A percentile compares a stretch with the other conserved stretches of the same genome.
Evolutionary conservation across 1,140 invertebrate genomes (phyloP).

Genomic region (Megalonaias nervosa): DNA sequence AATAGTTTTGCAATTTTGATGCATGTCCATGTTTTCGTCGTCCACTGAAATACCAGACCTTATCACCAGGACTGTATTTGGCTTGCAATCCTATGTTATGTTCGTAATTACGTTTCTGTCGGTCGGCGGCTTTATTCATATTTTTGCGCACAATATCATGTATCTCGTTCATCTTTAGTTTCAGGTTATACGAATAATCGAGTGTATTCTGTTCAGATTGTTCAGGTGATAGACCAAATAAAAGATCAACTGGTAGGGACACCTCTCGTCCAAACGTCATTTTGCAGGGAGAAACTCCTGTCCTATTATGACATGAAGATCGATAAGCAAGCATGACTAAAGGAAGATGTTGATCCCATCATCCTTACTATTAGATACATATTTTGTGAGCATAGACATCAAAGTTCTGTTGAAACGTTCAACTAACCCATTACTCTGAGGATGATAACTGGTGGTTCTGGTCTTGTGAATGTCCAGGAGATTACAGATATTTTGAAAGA

Average conservation of each 20-base stretch:
- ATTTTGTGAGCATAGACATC: conserved; percentile 16
- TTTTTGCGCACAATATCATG: conserved; percentile 25
- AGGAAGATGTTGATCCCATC: conserved; percentile 44
- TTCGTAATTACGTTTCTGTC: conserved; percentile 32
- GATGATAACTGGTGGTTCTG: conserved; percentile 48
- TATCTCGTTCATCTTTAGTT: background rate
- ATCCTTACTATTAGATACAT: conserved; percentile 18
- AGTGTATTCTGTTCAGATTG: background rate
- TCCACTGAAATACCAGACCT: too few species aligned
- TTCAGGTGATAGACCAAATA: background rate
- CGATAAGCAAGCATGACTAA: conserved; percentile 44
- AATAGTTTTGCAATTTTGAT: too few species aligned
- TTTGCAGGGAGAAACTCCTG: conserved; percentile 39
- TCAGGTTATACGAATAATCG: conserved; percentile 24
- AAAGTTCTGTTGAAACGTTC: conserved; percentile 49
- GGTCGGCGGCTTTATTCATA: background rate
- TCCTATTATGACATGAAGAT: conserved; percentile 35
- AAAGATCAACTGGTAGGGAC: background rate
- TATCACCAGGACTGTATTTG: background rate
- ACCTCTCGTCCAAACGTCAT: conserved; percentile 44
- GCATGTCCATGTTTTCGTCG: too few species aligned
- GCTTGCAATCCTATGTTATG: background rate
- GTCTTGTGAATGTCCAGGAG: conserved; percentile 40
- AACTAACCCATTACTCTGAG: conserved; percentile 57
- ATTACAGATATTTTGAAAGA: conserved; percentile 33